phyloP scores from a whole-genome alignment of 2,888 invertebrate genomes.

The Microplitis deprimator region DNA sequence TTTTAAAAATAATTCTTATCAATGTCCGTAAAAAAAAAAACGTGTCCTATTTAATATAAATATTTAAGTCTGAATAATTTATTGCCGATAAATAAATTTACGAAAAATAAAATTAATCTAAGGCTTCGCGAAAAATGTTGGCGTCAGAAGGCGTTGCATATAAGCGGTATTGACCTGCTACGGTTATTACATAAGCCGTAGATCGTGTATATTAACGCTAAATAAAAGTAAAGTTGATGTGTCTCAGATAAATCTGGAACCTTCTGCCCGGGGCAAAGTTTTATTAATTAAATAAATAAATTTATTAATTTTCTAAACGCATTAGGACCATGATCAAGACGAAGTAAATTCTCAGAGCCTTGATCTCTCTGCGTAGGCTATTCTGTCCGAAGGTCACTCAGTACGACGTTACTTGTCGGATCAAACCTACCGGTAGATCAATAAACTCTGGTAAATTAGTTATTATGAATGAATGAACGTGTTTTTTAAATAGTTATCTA shows the following conservation, averaged over 20 bases:
- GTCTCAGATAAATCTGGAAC: background rate
- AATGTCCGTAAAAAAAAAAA: background rate
- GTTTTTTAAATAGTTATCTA: background rate
- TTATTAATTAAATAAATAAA: no score
- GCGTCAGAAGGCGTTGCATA: conserved; percentile 39
- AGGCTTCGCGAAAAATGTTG: conserved; percentile 5
- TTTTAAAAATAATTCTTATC: background rate
- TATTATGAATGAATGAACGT: conserved; percentile 1
- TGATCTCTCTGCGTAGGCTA: conserved; percentile 29
- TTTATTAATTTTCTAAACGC: no score
- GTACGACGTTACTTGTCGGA: conserved; percentile 56
- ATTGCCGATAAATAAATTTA: background rate
- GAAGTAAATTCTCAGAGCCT: conserved; percentile 8
- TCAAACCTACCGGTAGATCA: conserved; percentile 55
- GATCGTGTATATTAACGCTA: conserved; percentile 38
- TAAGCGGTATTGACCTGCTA: conserved; percentile 65
- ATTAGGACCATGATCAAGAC: conserved; percentile 13
- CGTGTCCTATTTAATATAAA: background rate
- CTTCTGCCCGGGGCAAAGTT: background rate
- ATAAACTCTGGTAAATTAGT: conserved; percentile 27
- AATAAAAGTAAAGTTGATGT: background rate
- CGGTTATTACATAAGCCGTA: conserved; percentile 66
- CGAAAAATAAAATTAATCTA: conserved; percentile 13
- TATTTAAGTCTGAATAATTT: background rate
- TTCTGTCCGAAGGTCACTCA: conserved; percentile 43